Base-by-base conservation (phyloP, 2,888 invertebrate species). In the Drosophila hawaiiensis region DNA sequence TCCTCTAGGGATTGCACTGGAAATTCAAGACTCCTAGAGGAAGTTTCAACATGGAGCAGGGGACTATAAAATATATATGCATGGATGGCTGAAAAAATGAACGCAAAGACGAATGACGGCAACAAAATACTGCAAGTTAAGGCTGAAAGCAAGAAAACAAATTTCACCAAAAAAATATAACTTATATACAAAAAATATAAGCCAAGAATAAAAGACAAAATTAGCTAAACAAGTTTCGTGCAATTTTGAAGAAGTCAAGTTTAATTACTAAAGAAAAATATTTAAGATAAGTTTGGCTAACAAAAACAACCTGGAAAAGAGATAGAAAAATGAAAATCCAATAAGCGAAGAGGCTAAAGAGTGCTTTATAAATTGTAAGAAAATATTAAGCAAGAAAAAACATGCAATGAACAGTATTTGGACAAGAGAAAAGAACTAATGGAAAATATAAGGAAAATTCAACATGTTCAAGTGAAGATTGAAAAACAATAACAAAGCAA, bases 11-110 rank as follows among this genome's bases (percentile, higher is more conserved):
- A 76, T 55, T 58, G 37, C 56, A 41, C 54, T 29, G 19, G 5
- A 28, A 50, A 33, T 35, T 35, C 25, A 22, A 59, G n/a, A 25
- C 47, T 47, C 47, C 25, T 28, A 25, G 9, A 47, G 16, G 1
- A 37, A 58, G 41, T 35, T 47, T 10, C 12, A 52, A 25, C 10
- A 39, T 49, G 58, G 61, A 41, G 31, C 58, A 49, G 47, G 59
- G 31, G 37, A 70, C 62, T 53, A 33, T 59, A 49, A 58, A 43
- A 69, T 72, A 72, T 69, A 72, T 72, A 54, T 53, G 43, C 37
- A 60, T 39, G 39, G 31, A 50, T 37, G n/a, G 52, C n/a, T 33
- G 37, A 55, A 49, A 55, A 33, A 60, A 35, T 22, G 35, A 43
- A 33, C 25, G 31, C 10, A 25, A 43, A 68, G 31, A 33, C 55